Percentiles rank a stretch among this genome's conserved stretches.
phyloP scores from a whole-genome alignment of 1,140 invertebrate species.

The Zaprionus inermis region DNA sequence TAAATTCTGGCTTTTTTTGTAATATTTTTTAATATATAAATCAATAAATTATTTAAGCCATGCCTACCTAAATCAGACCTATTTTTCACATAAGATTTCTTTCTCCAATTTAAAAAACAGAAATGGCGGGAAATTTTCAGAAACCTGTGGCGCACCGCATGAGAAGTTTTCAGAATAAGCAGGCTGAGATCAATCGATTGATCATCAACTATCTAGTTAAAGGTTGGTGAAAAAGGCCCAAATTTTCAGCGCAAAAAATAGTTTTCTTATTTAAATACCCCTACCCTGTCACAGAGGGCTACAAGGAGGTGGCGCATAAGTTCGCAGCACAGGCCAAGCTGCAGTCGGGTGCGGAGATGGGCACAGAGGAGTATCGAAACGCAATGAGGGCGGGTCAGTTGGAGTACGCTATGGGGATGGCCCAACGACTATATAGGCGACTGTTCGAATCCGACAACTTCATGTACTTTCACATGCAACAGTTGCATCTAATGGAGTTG shows the following conservation, averaged over 20 bases:
- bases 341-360: slow-evolving; percentile 13
- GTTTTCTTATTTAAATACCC: background rate
- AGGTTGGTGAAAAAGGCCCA: slow-evolving; percentile 23
- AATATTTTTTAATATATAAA: too few species aligned
- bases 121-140: slow-evolving; percentile 33
- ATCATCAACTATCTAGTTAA: slow-evolving; percentile 65
- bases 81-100: background rate
- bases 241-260: background rate
- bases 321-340: slow-evolving; percentile 46
- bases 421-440: slow-evolving; percentile 50
- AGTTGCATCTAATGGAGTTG: slow-evolving; percentile 60
- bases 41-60: background rate
- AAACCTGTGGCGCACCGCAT: slow-evolving; percentile 53
- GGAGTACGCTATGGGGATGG: slow-evolving; percentile 66
- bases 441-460: slow-evolving; percentile 64
- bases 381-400: slow-evolving; percentile 51
- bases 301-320: slow-evolving; percentile 52
- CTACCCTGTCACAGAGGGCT: slow-evolving; percentile 43
- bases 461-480: slow-evolving; percentile 72
- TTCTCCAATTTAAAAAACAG: background rate
- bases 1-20: too few species aligned
- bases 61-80: background rate
- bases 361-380: slow-evolving; percentile 40
- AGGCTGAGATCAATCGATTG: slow-evolving; percentile 53
- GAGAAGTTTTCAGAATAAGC: slow-evolving; percentile 57